Base-by-base conservation (phyloP, 2,888 invertebrate genomes). In the Prenolepis imparis region DNA sequence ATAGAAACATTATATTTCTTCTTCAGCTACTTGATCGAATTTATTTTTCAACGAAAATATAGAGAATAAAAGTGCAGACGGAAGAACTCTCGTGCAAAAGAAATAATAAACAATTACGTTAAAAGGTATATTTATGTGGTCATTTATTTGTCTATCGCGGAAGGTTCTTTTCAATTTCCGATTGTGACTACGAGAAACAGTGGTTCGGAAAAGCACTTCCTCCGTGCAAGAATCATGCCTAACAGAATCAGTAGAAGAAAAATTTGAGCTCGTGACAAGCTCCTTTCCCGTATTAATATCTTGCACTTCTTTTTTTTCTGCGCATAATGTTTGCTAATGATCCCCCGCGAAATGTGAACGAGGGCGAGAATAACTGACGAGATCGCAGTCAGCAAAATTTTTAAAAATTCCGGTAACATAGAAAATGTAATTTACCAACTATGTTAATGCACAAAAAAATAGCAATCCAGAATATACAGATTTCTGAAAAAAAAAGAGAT, bases 81-180 rank as follows among this genome's bases (percentile, higher is more conserved):
- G 21, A n/a, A 55, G n/a, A 67, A 12, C n/a, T 36, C 44, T 64
- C 12, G 24, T 24, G 28, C 15, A 28, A 77, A 39, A 28, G 12
- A 77, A 39, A 41, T 67, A 57, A 55, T 57, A 67, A 28, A 77
- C 57, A 2, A 9, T 41, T 73, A 59, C 32, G 4, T 55, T n/a
- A 28, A 84, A 88, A 88, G 83, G 84, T 86, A 83, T 83, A 88
- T 82, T 88, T 61, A n/a, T n/a, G n/a, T n/a, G 73, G 74, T 82
- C 85, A 85, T 80, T 80, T 80, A 72, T 44, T 80, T 72, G 72
- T 72, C 44, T 21, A 88, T 88, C 87, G 78, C 75, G 83, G 12
- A 70, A 74, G 74, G n/a, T 57, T 48, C 28, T 39, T 55, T 57
- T 63, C 66, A 67, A 88, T 86, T 84, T 75, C 15, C 64, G 61